Percentiles rank a stretch among this genome's conserved stretches.
phyloP scores from a whole-genome alignment of 2,888 invertebrate genomes.

The Congeria kusceri region DNA sequence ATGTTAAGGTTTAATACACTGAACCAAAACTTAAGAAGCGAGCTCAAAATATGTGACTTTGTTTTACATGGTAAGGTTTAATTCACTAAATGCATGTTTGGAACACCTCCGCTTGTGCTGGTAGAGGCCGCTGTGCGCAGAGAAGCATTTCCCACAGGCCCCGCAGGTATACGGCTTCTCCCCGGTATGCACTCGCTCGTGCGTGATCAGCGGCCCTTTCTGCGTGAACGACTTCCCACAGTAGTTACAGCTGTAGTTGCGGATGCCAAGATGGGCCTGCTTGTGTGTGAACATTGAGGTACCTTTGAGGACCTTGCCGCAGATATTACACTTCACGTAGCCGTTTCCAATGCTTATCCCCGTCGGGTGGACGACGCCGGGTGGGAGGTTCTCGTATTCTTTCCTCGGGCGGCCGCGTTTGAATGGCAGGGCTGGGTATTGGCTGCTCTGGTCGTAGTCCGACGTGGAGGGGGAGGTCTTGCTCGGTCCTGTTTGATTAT shows the following conservation, averaged over 20 bases:
- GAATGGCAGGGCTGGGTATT: neutral
- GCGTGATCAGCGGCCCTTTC: slow-evolving; percentile 51
- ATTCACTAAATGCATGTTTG: slow-evolving; percentile 20
- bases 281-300: slow-evolving; percentile 54
- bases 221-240: slow-evolving; percentile 54
- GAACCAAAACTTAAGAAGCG: too few relatives aligned
- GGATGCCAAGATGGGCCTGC: slow-evolving; percentile 53
- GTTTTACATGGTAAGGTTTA: slow-evolving; percentile 23
- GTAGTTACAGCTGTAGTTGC: slow-evolving; percentile 50
- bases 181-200: slow-evolving; percentile 48
- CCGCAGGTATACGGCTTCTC: slow-evolving; percentile 49
- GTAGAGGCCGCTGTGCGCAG: slow-evolving; percentile 47
- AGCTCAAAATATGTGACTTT: too few relatives aligned
- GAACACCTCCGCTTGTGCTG: slow-evolving; percentile 46
- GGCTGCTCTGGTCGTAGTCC: neutral
- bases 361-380: slow-evolving; percentile 29
- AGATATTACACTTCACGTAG: slow-evolving; percentile 51
- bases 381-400: slow-evolving; percentile 27
- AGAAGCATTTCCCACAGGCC: slow-evolving; percentile 37
- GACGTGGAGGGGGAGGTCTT: neutral
- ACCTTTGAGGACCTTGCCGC: slow-evolving; percentile 52
- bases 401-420: slow-evolving; percentile 45
- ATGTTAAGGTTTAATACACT: slow-evolving; percentile 23
- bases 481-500: neutral
- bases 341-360: slow-evolving; percentile 50